Evolutionary conservation across 2,113 vertebrate genomes (phyloP), one percentile per base, ranked within the genome.

Genomic region (Lethenteron camtschaticum): DNA sequence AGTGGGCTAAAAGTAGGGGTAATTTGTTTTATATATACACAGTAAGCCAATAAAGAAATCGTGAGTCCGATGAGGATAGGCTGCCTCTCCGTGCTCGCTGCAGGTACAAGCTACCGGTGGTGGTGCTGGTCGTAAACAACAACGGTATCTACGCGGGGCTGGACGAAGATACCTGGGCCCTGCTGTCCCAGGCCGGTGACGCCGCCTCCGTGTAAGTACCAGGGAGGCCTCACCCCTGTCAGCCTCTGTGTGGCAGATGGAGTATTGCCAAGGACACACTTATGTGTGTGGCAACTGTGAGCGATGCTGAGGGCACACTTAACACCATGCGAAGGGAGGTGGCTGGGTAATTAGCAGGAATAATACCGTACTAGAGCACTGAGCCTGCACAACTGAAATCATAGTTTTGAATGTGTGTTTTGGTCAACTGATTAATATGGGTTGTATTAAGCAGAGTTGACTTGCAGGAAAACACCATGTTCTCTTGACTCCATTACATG

Each of bases 131-230:
- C 20, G 81, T 97, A 41, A 97, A 97, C 76, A 97, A 97, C 76
- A 97, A 95, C 70, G 94, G 94, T 6, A 96, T 97, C 78, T 97
- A 97, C 76, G 85, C 82, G 71, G 94, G 94, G 71, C 72, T 96
- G 56, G 82, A 89, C 80, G 41, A 73, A 71, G 78, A 83, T 59
- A 77, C 81, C 7, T 97, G 94, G 94, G 83, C 81, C 70, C 78
- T 83, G 75, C 79, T 87, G 78, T 70, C 79, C 69, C 81, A 85
- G 73, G 78, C 80, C 79, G 85, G 83, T 75, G 85, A 91, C 73
- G 79, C 86, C 74, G 76, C 82, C 71, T 76, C 76, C 16, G 18
- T 82, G 83, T 85, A 74, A 83, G 83, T 80, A 14, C 60, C 10
- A 56, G 9, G 12, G 5, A 10, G 8, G 12, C 9, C 9, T 69